Evolutionary conservation across 2,113 vertebrate species (phyloP), one percentile per base, ranked within the genome.

Genomic region (Pterocles gutturalis): DNA sequence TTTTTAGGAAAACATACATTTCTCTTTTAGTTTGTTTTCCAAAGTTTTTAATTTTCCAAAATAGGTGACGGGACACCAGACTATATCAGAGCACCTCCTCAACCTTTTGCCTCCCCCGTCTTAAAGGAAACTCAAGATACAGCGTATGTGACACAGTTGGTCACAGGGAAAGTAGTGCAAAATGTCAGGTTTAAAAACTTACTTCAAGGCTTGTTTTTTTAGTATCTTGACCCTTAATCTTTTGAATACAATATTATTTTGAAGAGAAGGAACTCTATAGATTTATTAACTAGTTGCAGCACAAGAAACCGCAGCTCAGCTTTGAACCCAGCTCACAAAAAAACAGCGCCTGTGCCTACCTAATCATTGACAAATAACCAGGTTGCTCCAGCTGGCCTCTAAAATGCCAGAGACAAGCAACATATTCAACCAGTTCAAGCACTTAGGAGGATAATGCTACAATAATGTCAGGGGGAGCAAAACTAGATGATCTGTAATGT

Each of bases 281-380:
- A 66, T 20, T 11, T 38, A 38, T 38, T 38, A 38, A 38, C 38
- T 38, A 11, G 38, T 38, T 38, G 38, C 38, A 85, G 29, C 25
- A 41, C 25, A 67, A 75, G 34, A 82, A 90, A 46, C 8, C 25
- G 7, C 4, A 75, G 46, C 10, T 75, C 54, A 15, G 7, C 33
- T 62, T 70, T 82, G 25, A 54, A 31, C 3, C 0, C 6, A 41
- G 14, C 9, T 78, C 9, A 43, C 34, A 53, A 58, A 84, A 78
- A 36, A 4, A 0, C n/a, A 54, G 13, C 10, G 46, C 18, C 17
- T 49, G 2, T 41, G 4, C 15, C 33, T 85, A n/a, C 12, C 3
- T 77, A 73, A 69, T 48, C 20, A 43, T 20, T 79, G 11, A 46
- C 53, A 54, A 71, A 53, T 73, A 65, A 8, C 2, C 13, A 58